Conservation (phyloP, 2,113 vertebrate genomes). For the Catharus bicknelli region DNA sequence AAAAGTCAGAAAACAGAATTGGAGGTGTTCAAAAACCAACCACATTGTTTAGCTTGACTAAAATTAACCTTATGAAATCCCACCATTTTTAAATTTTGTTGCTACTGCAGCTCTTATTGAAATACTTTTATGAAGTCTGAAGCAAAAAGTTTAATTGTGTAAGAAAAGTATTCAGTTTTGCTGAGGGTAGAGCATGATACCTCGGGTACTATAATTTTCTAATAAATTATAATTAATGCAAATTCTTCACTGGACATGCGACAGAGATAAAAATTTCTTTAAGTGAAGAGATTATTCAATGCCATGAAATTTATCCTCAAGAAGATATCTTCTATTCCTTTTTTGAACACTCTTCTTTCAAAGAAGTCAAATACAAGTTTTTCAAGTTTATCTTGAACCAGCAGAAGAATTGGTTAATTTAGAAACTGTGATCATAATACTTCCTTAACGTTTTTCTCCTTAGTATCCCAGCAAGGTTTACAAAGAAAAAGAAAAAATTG, state of each 20-base stretch:
- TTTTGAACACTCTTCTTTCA: not conserved
- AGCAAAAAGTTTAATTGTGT: not conserved
- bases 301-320: not conserved
- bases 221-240: not conserved
- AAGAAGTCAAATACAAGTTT: not conserved
- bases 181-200: not conserved
- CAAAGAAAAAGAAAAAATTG: not conserved
- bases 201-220: not conserved
- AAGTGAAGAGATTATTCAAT: not conserved
- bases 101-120: not conserved
- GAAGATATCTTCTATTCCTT: not conserved
- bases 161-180: not conserved
- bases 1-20: not conserved
- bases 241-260: not conserved
- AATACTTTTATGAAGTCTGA: not conserved
- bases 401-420: too few species aligned
- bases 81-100: not conserved
- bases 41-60: not conserved
- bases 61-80: not conserved
- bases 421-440: not conserved
- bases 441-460: not conserved
- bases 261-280: not conserved
- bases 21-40: not conserved
- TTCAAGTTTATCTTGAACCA: not conserved
- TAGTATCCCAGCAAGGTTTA: not conserved